Evolutionary conservation across 2,797 vertebrate genomes (phyloP).

Genomic region (Scolopax bukidnonensis): DNA sequence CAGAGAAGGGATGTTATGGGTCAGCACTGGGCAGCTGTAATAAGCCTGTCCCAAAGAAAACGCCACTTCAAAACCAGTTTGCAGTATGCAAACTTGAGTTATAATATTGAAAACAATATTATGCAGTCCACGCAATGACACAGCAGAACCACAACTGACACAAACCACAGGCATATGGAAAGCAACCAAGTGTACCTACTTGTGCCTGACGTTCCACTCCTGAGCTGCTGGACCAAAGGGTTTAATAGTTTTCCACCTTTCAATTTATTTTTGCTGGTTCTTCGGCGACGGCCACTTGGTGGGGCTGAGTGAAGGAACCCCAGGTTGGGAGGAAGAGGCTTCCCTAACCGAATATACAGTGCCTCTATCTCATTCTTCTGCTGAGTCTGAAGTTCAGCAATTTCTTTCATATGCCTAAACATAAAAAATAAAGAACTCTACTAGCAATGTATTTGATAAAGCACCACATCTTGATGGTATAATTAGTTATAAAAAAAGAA

Average conservation of each 20-base stretch:
- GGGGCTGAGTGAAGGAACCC: slow-evolving; percentile 89
- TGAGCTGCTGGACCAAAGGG: slow-evolving; percentile 94
- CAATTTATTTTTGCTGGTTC: slow-evolving; percentile 91
- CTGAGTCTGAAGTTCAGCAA: slow-evolving; percentile 93
- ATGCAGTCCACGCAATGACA: background rate
- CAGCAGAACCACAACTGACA: background rate
- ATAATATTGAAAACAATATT: background rate
- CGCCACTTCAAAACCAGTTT: background rate
- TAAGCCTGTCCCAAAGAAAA: background rate
- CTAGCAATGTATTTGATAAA: background rate
- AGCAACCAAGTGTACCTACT: slow-evolving; percentile 71
- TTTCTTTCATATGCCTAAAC: slow-evolving; percentile 94
- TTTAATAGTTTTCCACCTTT: slow-evolving; percentile 93
- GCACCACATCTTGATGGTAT: background rate
- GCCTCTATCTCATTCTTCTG: slow-evolving; percentile 95
- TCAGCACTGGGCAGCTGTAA: background rate
- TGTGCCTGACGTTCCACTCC: slow-evolving; percentile 87
- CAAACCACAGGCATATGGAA: fast-evolving
- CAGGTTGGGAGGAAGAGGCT: slow-evolving; percentile 88
- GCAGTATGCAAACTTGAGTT: background rate
- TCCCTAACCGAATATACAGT: slow-evolving; percentile 89
- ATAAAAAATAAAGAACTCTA: background rate
- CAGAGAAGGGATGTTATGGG: background rate
- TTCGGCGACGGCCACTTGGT: slow-evolving; percentile 86
- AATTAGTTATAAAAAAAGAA: background rate